Evolutionary conservation across 2,113 vertebrate genomes (phyloP).

Genomic region (Hemibagrus wyckioides): DNA sequence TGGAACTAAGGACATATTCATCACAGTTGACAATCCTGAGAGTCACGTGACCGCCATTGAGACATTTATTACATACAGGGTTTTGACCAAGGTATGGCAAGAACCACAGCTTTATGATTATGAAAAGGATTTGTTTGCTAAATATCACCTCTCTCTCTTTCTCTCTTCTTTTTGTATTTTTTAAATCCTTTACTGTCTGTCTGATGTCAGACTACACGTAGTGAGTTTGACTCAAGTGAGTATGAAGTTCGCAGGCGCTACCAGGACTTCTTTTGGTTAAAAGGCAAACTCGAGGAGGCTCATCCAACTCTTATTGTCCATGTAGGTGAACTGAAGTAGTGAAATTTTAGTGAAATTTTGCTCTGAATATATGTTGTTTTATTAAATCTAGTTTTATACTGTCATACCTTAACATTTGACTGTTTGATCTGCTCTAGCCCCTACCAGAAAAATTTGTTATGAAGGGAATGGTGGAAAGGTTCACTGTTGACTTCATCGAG

Average conservation of each 20-base stretch:
- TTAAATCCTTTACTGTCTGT: slow-evolving; percentile 8
- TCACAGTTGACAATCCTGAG: slow-evolving; percentile 91
- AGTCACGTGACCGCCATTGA: slow-evolving; percentile 94
- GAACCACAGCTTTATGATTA: not conserved
- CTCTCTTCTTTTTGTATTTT: not conserved
- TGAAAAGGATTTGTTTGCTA: not conserved
- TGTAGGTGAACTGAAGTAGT: slow-evolving; percentile 72
- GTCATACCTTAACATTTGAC: not conserved
- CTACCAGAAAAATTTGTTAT: slow-evolving; percentile 97
- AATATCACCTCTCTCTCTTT: not conserved
- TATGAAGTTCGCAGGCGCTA: slow-evolving; percentile 91
- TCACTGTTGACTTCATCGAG: slow-evolving; percentile 92
- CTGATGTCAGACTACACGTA: slow-evolving; percentile 84
- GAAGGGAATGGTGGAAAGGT: slow-evolving; percentile 95
- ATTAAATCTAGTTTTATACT: not conserved
- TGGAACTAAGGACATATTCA: slow-evolving; percentile 85
- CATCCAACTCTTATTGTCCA: slow-evolving; percentile 91
- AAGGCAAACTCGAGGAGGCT: slow-evolving; percentile 85
- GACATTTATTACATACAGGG: slow-evolving; percentile 92
- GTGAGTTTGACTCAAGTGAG: slow-evolving; percentile 93
- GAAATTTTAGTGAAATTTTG: not conserved
- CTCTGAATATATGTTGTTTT: not conserved
- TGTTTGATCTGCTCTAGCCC: slow-evolving; percentile 72
- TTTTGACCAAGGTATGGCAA: slow-evolving; percentile 85
- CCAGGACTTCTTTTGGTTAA: slow-evolving; percentile 96